These are phyloP conservation scores for Drosophila aff. DNA, from an alignment of 1,140 invertebrate species.

Conservation along the genomic window DNA sequence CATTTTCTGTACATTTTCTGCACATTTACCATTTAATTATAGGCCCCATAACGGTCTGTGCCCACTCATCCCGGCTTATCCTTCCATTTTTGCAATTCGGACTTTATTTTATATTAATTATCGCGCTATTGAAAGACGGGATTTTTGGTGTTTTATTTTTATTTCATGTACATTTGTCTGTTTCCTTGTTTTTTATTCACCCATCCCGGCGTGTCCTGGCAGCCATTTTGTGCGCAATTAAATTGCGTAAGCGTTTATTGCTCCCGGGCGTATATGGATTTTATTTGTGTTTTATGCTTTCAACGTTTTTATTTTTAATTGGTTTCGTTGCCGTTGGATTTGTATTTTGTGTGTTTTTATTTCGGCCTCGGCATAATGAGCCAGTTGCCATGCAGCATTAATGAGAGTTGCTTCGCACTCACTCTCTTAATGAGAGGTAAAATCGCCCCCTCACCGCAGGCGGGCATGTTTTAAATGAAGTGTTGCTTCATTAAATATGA, in stretches of 20 bases:
- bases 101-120: conserved; percentile 78
- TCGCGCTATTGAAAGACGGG: conserved; percentile 57
- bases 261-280: conserved; percentile 66
- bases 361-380: conserved; percentile 53
- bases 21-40: conserved; percentile 22
- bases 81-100: conserved; percentile 5
- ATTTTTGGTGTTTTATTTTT: conserved; percentile 63
- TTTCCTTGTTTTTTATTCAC: conserved; percentile 13
- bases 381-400: conserved; percentile 67
- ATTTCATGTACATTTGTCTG: conserved; percentile 46
- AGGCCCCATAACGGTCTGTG: conserved; percentile 15
- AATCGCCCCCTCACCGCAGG: conserved; percentile 18
- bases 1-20: conserved; percentile 8
- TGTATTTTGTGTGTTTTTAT: conserved; percentile 60
- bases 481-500: conserved; percentile 81
- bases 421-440: conserved; percentile 38
- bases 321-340: conserved; percentile 58
- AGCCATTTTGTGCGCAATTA: conserved; percentile 79
- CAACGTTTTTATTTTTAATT: conserved; percentile 60
- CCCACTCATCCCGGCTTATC: conserved; percentile 16
- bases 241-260: conserved; percentile 82
- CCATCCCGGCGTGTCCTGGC: conserved; percentile 19
- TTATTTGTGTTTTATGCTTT: conserved; percentile 53
- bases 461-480: conserved; percentile 60
- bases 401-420: conserved; percentile 43